These are phyloP conservation scores for Spialia ferax DNA, from an alignment of 2,888 invertebrate genomes.

Conservation along the genomic window DNA sequence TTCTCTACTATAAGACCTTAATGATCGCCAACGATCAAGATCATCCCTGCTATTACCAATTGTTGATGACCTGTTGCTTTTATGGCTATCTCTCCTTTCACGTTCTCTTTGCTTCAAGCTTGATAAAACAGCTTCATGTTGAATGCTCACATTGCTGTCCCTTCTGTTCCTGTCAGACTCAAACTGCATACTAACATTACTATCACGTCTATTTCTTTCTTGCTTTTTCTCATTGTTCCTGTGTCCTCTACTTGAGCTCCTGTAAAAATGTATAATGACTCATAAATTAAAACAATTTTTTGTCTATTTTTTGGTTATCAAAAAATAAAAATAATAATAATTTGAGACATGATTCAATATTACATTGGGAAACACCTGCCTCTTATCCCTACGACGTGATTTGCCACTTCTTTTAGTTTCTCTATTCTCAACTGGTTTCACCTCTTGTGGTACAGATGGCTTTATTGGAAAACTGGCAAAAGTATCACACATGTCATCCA, in stretches of 20 bases:
- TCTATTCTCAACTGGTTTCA: constrained; percentile 62
- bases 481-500: constrained; percentile 74
- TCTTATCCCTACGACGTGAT: constrained; percentile 73
- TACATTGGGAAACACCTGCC: constrained; percentile 54
- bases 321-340: neutral
- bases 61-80: constrained; percentile 78
- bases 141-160: constrained; percentile 76
- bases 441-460: constrained; percentile 61
- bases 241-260: constrained; percentile 79
- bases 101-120: constrained; percentile 68
- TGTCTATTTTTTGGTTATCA: neutral
- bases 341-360: neutral
- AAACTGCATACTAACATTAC: constrained; percentile 71
- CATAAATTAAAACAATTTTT: neutral
- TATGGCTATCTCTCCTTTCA: constrained; percentile 75
- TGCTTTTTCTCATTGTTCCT: constrained; percentile 70
- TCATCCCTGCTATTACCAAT: constrained; percentile 81
- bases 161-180: constrained; percentile 66
- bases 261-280: constrained; percentile 47
- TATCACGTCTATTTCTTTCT: constrained; percentile 73
- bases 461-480: constrained; percentile 70
- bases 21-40: constrained; percentile 78
- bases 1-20: constrained; percentile 80
- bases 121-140: constrained; percentile 64
- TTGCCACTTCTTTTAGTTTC: constrained; percentile 72